Percentiles rank a stretch among this genome's conserved stretches.
Conservation (phyloP, 2,888 invertebrate genomes). For the Sphecodes monilicornis region DNA sequence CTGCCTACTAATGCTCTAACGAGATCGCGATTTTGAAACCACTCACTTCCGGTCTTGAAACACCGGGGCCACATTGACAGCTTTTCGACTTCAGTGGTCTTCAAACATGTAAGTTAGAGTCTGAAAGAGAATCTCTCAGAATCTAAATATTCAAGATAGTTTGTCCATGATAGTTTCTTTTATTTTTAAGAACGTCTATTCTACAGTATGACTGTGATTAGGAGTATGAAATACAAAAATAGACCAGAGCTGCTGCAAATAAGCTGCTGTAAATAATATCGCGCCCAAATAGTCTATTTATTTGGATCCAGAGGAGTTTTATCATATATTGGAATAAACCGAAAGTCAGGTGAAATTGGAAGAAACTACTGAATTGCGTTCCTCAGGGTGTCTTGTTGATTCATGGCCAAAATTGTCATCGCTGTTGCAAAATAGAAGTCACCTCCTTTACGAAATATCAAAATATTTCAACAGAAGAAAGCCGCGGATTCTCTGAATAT, state of each 20-base stretch:
- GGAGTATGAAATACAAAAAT: too few relatives aligned
- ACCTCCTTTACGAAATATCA: neutral
- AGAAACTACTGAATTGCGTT: too few relatives aligned
- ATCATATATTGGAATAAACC: too few relatives aligned
- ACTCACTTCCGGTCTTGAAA: neutral
- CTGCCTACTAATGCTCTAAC: neutral
- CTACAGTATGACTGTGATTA: too few relatives aligned
- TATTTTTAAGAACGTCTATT: neutral
- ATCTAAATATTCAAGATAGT: neutral
- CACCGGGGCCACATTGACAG: neutral
- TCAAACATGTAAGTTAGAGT: too few relatives aligned
- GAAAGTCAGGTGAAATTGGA: too few relatives aligned
- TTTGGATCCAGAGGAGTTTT: too few relatives aligned
- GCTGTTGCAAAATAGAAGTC: too few relatives aligned
- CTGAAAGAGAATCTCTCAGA: neutral
- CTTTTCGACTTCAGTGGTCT: neutral
- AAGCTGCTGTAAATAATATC: too few relatives aligned
- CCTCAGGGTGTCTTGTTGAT: too few relatives aligned
- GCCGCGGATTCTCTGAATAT: neutral
- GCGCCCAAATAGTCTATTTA: too few relatives aligned
- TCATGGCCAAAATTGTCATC: too few relatives aligned
- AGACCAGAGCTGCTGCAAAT: neutral
- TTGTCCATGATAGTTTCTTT: neutral
- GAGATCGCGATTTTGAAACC: conserved; percentile 8
- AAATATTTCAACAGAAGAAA: neutral